Evolutionary conservation across 1,140 invertebrate species (phyloP).

Genomic region (Drosophila paulistorum): DNA sequence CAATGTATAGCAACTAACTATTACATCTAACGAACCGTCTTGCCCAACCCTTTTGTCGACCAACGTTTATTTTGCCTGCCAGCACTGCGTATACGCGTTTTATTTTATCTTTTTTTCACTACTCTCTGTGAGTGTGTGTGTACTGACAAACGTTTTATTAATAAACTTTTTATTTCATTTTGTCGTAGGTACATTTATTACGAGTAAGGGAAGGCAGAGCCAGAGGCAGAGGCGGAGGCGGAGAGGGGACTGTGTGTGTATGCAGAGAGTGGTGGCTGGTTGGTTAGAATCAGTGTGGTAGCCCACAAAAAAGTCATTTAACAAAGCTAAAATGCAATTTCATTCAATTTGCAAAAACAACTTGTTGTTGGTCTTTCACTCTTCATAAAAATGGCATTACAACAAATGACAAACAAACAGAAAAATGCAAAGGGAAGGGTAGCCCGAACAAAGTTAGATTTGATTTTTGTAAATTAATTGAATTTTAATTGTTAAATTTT

Average conservation of each 20-base stretch:
- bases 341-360: slow-evolving; percentile 9
- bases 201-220: neutral
- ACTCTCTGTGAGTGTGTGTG: slow-evolving; percentile 30
- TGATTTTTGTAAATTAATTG: slow-evolving; percentile 62
- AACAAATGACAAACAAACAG: slow-evolving; percentile 48
- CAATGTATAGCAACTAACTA: too few relatives aligned
- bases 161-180: slow-evolving; percentile 46
- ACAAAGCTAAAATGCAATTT: slow-evolving; percentile 11
- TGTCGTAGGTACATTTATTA: slow-evolving; percentile 9
- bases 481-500: slow-evolving; percentile 61
- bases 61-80: slow-evolving; percentile 24
- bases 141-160: slow-evolving; percentile 52
- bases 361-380: slow-evolving; percentile 5
- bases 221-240: neutral
- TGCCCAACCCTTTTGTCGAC: neutral
- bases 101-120: slow-evolving; percentile 63
- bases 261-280: neutral
- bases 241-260: neutral
- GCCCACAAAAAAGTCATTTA: slow-evolving; percentile 21
- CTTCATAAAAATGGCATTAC: slow-evolving; percentile 19
- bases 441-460: slow-evolving; percentile 29
- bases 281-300: slow-evolving; percentile 11
- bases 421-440: neutral
- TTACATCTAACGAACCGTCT: too few relatives aligned
- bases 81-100: slow-evolving; percentile 50